Conservation (phyloP, 1,140 invertebrate species). For the Bombus affinis region DNA sequence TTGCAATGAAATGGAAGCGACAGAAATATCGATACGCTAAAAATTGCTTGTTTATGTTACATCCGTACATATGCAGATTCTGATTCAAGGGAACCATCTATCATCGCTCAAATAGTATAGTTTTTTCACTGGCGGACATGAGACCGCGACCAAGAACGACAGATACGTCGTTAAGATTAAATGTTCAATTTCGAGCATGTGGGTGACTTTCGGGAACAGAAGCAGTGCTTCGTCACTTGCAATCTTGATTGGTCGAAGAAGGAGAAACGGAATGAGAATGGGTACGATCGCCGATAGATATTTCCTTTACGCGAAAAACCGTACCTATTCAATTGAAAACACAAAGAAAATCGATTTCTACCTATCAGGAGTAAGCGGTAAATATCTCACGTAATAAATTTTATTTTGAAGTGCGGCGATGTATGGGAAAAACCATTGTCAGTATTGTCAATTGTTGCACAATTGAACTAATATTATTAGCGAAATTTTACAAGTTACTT, state of each 20-base stretch:
- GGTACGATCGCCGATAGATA: slow-evolving; percentile 51
- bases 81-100: slow-evolving; percentile 41
- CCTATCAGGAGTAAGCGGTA: slow-evolving; percentile 3
- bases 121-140: background rate
- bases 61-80: too few species aligned
- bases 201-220: slow-evolving; percentile 48
- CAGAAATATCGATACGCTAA: background rate
- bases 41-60: background rate
- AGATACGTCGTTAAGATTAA: slow-evolving; percentile 68
- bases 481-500: too few species aligned
- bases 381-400: slow-evolving; percentile 36
- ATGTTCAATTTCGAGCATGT: slow-evolving; percentile 64
- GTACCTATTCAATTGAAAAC: slow-evolving; percentile 60
- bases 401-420: background rate
- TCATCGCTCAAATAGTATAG: slow-evolving; percentile 46
- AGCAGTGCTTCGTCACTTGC: slow-evolving; percentile 56
- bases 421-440: background rate
- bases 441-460: background rate
- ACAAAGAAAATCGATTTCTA: slow-evolving; percentile 43
- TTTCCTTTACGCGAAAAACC: slow-evolving; percentile 43
- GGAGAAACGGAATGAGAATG: slow-evolving; percentile 46
- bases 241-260: slow-evolving; percentile 57
- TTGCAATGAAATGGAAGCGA: too few species aligned
- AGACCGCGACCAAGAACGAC: slow-evolving; percentile 27
- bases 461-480: too few species aligned